Evolutionary conservation across 2,113 vertebrate species (phyloP), one percentile per base, ranked within the genome.

Genomic region (Gasterosteus nipponicus): DNA sequence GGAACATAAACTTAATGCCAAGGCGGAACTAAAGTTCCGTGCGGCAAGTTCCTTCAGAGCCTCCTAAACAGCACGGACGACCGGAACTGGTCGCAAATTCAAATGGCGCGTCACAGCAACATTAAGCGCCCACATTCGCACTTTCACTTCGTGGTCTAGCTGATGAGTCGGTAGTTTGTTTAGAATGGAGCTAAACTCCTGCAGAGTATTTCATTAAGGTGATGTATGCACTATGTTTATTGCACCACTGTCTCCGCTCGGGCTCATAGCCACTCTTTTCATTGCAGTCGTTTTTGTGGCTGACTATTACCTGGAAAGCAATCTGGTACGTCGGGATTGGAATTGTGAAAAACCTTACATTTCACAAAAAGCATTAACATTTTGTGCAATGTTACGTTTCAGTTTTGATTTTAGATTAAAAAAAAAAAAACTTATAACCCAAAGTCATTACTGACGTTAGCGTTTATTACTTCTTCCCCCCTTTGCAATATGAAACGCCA

Each of bases 301-400:
- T 19, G 89, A 65, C 90, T 93, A 93, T 81, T 61, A 46, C 64
- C 89, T 92, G 89, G 85, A 87, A 80, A 77, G 86, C 84, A 87
- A 76, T 59, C 61, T 58, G 51, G 4, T 81, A 44, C 46, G 14
- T 1, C 62, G 22, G 47, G 42, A 68, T 10, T 39, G 44, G 49
- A 10, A 51, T n/a, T 75, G 49, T 68, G 47, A 18, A 26, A 53
- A 56, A 72, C 51, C 33, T 2, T 38, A 16, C 33, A 41, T 74
- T 2, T 46, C 12, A 56, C 1, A 29, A 65, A 19, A 63, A 47
- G 2, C 11, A 22, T 33, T 33, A 33, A 33, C 33, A 33, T 5
- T 33, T 4, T 19, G 22, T 26, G 22, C 1, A 26, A 26, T 26
- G 22, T 26, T 26, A 7, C 16, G 4, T 0, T 54, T 5, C 9